A percentile compares a stretch with the other conserved stretches of the same genome.
Evolutionary conservation across 2,797 vertebrate species (phyloP).

Genomic region (Ceyx erithaca): DNA sequence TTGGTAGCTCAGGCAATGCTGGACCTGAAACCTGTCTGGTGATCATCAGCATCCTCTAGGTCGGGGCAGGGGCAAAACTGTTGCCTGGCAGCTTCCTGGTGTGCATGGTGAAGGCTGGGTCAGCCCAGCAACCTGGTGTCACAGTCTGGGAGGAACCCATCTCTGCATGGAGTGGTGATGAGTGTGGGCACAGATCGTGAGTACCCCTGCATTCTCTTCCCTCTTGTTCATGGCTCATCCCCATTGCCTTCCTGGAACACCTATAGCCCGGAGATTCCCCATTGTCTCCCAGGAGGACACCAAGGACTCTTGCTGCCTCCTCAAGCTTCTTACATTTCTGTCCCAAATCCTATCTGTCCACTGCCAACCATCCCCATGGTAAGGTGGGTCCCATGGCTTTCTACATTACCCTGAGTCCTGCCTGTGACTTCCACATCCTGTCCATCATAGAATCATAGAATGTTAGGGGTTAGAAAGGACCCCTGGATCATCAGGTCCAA

Average conservation of each 20-base stretch:
- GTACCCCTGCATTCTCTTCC: not conserved
- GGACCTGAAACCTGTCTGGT: not conserved
- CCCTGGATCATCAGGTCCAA: too few species aligned
- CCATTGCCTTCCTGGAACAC: not conserved
- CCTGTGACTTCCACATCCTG: not conserved
- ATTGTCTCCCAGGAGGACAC: not conserved
- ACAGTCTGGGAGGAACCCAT: rapidly evolving
- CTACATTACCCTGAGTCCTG: not conserved
- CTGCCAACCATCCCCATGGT: not conserved
- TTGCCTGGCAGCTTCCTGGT: not conserved
- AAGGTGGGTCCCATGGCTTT: not conserved
- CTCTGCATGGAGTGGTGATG: not conserved
- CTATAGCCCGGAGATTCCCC: not conserved
- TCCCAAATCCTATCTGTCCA: not conserved
- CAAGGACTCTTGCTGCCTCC: not conserved
- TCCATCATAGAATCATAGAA: not conserved
- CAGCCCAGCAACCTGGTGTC: not conserved
- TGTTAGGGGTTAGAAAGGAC: too few species aligned
- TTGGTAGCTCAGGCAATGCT: not conserved
- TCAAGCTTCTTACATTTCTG: not conserved
- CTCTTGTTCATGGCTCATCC: not conserved
- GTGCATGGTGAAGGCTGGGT: not conserved
- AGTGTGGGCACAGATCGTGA: not conserved
- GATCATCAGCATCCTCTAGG: not conserved
- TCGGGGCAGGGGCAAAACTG: not conserved